Percentiles rank a stretch among this genome's conserved stretches.
Evolutionary conservation across 2,113 vertebrate genomes (phyloP).

Genomic region (Condylura cristata): DNA sequence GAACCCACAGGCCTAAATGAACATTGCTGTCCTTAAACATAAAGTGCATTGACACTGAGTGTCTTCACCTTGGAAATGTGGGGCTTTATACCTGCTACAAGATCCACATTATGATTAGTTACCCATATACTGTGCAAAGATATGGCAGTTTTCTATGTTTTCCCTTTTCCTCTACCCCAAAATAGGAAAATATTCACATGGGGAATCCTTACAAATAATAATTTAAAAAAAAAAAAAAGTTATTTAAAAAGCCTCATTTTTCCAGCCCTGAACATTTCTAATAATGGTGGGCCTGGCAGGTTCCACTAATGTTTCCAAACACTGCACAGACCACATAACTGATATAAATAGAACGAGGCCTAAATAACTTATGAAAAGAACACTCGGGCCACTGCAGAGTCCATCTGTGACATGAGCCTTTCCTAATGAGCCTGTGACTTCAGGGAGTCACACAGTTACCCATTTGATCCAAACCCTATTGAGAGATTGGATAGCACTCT

Average conservation of each 20-base stretch:
- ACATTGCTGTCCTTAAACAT: constrained; percentile 18
- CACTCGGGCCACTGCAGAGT: constrained; percentile 33
- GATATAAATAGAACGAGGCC: constrained; percentile 71
- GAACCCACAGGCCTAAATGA: constrained; percentile 48
- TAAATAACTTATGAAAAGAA: constrained; percentile 74
- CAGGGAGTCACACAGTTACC: constrained; percentile 7
- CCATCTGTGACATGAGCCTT: constrained; percentile 62
- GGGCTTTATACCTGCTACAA: background rate
- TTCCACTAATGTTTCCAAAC: constrained; percentile 71
- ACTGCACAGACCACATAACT: constrained; percentile 40
- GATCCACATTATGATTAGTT: background rate
- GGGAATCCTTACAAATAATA: constrained; percentile 58
- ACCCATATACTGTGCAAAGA: constrained; percentile 37
- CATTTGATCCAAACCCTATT: constrained; percentile 44
- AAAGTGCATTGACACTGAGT: background rate
- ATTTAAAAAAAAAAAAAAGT: background rate
- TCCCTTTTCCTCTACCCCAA: constrained; percentile 50
- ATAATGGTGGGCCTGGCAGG: constrained; percentile 50
- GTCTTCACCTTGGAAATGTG: constrained; percentile 48
- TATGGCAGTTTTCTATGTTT: background rate
- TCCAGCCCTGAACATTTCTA: constrained; percentile 67
- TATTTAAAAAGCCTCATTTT: constrained; percentile 47
- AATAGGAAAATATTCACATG: constrained; percentile 64
- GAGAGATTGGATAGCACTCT: background rate
- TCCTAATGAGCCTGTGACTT: constrained; percentile 57